Evolutionary conservation across 2,113 vertebrate genomes (phyloP).

Genomic region (Alligator mississippiensis): DNA sequence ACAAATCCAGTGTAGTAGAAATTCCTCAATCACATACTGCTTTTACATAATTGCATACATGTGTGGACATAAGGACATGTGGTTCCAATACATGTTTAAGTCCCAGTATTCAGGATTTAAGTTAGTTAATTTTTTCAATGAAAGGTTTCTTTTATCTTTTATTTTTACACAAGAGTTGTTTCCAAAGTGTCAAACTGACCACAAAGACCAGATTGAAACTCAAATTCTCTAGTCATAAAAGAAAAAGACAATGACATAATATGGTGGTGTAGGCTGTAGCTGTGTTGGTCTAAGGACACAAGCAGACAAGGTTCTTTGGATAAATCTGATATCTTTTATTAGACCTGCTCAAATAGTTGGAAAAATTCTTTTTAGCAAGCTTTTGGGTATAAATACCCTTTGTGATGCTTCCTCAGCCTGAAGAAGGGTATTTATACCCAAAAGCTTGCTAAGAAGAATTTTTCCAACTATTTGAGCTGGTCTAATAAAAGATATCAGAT

Average conservation of each 20-base stretch:
- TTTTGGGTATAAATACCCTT: too few species aligned
- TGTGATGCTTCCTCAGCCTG: too few species aligned
- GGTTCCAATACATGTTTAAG: not conserved
- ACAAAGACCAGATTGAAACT: not conserved
- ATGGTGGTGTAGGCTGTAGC: not conserved
- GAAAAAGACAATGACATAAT: not conserved
- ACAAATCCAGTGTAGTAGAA: constrained; percentile 12
- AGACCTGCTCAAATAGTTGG: too few species aligned
- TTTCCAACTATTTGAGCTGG: too few species aligned
- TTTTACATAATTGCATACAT: not conserved
- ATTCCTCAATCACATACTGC: not conserved
- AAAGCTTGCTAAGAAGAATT: too few species aligned
- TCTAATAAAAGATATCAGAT: too few species aligned
- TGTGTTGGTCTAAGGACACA: too few species aligned
- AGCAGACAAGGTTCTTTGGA: too few species aligned
- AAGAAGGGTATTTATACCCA: too few species aligned
- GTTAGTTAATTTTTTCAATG: not conserved
- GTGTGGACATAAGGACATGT: not conserved
- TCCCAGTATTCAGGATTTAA: not conserved
- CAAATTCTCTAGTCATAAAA: not conserved
- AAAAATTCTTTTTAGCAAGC: too few species aligned
- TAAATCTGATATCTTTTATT: too few species aligned
- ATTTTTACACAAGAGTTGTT: not conserved
- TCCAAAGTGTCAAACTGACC: not conserved
- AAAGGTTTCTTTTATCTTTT: not conserved